phyloP scores from a whole-genome alignment of 2,888 invertebrate genomes.

The Fragum sueziense region DNA sequence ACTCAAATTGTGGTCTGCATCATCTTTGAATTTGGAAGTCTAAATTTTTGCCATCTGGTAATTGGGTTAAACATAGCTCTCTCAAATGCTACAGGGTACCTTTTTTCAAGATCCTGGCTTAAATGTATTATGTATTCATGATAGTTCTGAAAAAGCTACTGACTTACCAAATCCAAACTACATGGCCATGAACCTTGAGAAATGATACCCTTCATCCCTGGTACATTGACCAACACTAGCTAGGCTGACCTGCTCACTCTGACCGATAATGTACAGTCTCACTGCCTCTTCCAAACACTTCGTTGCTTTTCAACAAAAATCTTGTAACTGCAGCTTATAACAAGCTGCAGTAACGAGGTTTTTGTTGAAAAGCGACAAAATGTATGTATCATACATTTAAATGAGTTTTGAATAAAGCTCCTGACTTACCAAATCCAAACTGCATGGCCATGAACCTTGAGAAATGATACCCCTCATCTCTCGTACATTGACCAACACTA shows the following conservation, averaged over 20 bases:
- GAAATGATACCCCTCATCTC: constrained; percentile 46
- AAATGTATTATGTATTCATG: no score
- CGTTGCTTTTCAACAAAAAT: no score
- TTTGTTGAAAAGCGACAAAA: no score
- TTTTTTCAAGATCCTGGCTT: no score
- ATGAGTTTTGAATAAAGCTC: no score
- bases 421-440: constrained; percentile 47
- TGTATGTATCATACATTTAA: not conserved
- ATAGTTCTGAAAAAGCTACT: no score
- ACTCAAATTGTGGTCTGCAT: not conserved
- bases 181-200: constrained; percentile 46
- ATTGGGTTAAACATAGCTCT: no score
- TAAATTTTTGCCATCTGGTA: no score
- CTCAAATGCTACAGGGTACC: no score
- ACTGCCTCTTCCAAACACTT: constrained; percentile 40
- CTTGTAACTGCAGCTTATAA: no score
- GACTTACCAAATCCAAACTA: constrained; percentile 53
- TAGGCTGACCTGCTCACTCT: not conserved
- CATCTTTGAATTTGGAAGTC: not conserved
- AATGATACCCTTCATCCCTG: constrained; percentile 44
- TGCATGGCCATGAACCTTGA: constrained; percentile 46
- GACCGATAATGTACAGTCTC: constrained; percentile 25
- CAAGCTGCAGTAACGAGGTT: no score
- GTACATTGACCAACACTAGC: constrained; percentile 28
- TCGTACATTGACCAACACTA: constrained; percentile 28